phyloP scores from a whole-genome alignment of 2,888 invertebrate species.

The Epinotia ramella region DNA sequence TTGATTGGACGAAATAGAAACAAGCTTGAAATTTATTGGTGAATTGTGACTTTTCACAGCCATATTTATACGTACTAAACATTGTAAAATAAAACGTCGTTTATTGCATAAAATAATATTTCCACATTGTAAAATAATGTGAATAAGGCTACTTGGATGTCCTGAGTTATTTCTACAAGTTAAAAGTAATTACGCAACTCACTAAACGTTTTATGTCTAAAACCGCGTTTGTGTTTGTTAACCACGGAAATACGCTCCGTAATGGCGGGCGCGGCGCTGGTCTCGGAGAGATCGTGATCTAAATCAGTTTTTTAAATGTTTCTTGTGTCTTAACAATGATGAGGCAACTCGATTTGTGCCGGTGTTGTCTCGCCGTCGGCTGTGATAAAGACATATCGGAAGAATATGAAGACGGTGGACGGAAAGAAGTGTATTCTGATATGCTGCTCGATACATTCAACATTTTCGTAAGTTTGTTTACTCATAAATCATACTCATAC shows the following conservation, averaged over 20 bases:
- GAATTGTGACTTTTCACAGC: constrained; percentile 9
- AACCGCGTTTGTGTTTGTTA: constrained; percentile 31
- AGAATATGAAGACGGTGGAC: constrained; percentile 49
- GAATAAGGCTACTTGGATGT: background rate
- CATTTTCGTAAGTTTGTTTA: constrained; percentile 52
- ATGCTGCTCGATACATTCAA: constrained; percentile 55
- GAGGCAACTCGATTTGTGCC: constrained; percentile 49
- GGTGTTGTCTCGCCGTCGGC: constrained; percentile 52
- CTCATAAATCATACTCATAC: background rate
- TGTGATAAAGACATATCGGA: constrained; percentile 53
- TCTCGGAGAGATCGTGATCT: constrained; percentile 11
- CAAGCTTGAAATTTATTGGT: constrained; percentile 14
- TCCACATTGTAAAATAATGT: background rate
- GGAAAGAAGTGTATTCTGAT: constrained; percentile 51
- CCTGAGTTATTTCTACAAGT: background rate
- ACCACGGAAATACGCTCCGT: constrained; percentile 43
- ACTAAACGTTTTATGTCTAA: background rate
- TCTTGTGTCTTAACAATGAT: constrained; percentile 29
- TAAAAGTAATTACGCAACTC: background rate
- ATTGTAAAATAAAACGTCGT: background rate
- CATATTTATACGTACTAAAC: constrained; percentile 18
- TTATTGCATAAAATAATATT: background rate
- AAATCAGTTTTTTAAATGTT: constrained; percentile 39
- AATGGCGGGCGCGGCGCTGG: constrained; percentile 51
- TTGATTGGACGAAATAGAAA: constrained; percentile 11